Evolutionary conservation across 64 coral and sea anemone genomes (phyloP).

Genomic region (Actinia tenebrosa): DNA sequence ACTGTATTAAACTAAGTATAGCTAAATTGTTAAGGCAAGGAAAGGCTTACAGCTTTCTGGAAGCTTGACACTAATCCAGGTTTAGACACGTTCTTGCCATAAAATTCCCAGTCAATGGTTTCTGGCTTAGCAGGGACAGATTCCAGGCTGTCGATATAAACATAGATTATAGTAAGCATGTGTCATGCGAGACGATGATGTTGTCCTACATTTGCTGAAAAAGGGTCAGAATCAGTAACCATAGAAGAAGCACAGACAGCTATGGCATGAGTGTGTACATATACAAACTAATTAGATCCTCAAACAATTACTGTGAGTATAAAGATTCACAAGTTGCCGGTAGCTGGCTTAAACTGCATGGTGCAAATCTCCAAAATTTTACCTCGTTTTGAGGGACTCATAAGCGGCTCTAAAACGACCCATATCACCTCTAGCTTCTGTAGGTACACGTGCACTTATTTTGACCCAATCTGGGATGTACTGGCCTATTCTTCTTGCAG

Average conservation of each 20-base stretch:
- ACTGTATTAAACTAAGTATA: neutral
- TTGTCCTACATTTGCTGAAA: too few relatives aligned
- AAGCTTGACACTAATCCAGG: conserved; percentile 94
- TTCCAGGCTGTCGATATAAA: conserved; percentile 48
- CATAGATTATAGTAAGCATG: neutral
- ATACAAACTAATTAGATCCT: too few relatives aligned
- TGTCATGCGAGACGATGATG: too few relatives aligned
- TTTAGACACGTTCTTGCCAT: conserved; percentile 84
- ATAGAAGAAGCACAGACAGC: too few relatives aligned
- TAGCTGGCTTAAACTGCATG: neutral
- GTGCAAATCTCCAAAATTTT: neutral
- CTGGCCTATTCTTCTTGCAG: conserved; percentile 93
- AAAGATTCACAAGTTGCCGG: neutral
- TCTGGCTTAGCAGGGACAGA: conserved; percentile 69
- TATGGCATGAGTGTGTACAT: too few relatives aligned
- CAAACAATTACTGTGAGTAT: neutral
- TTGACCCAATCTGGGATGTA: conserved; percentile 95
- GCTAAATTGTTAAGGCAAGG: too few relatives aligned
- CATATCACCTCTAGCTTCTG: conserved; percentile 71
- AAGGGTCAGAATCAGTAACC: too few relatives aligned
- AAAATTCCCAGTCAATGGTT: conserved; percentile 87
- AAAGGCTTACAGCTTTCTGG: conserved; percentile 89
- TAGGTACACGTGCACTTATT: conserved; percentile 74
- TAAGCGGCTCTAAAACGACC: conserved; percentile 63
- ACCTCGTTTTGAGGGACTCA: conserved; percentile 87